These are phyloP conservation scores for Phymorhynchus buccinoides DNA, from an alignment of 1,140 invertebrate species.

Conservation along the genomic window DNA sequence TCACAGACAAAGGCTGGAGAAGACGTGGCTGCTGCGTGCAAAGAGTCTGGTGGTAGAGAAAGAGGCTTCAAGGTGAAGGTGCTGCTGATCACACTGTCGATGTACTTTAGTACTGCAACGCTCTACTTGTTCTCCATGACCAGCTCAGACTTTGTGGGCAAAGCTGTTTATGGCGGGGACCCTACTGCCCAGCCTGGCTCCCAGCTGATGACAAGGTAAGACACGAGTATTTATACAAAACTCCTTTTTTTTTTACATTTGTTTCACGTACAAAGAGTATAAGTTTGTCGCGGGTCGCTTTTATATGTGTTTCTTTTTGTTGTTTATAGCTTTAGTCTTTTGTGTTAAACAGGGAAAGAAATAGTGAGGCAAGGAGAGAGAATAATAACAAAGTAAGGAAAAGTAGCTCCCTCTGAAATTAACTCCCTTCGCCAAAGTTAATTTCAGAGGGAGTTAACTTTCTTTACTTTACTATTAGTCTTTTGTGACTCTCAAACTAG, in stretches of 20 bases:
- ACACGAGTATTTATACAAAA: too few relatives aligned
- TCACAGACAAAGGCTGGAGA: neutral
- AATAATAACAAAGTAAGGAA: too few relatives aligned
- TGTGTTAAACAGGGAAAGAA: neutral
- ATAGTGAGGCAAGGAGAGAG: neutral
- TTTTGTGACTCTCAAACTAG: too few relatives aligned
- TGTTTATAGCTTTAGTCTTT: neutral
- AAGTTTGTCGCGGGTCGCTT: neutral
- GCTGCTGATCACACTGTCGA: neutral
- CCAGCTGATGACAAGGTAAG: neutral
- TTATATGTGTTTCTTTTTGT: neutral
- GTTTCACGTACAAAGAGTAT: too few relatives aligned
- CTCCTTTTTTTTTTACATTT: too few relatives aligned
- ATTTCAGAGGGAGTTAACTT: too few relatives aligned
- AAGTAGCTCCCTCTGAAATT: too few relatives aligned
- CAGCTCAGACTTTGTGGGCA: constrained; percentile 28
- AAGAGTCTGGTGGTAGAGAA: neutral
- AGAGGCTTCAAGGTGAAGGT: neutral
- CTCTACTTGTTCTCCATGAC: neutral
- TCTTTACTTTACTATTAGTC: too few relatives aligned
- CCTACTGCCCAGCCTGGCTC: neutral
- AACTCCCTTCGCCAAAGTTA: too few relatives aligned
- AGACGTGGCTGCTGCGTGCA: neutral
- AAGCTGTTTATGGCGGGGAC: constrained; percentile 21
- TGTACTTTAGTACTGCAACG: neutral